Conservation (phyloP, 2,797 vertebrate species). For the Capromys pilorides region DNA sequence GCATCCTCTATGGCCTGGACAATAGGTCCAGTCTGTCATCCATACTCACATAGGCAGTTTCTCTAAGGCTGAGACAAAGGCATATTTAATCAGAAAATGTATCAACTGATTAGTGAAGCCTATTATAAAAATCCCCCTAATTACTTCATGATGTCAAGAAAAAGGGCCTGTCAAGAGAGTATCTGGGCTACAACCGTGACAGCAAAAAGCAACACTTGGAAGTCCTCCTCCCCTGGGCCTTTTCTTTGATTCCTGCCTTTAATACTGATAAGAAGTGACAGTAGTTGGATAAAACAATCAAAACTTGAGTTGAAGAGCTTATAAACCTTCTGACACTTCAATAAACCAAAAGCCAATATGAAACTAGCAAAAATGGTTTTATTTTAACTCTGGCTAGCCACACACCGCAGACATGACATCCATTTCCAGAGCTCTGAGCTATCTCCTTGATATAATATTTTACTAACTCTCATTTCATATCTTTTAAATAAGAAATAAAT, state of each 20-base stretch:
- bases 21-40: background rate
- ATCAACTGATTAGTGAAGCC: conserved; percentile 79
- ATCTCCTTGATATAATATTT: conserved; percentile 79
- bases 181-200: conserved; percentile 71
- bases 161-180: conserved; percentile 74
- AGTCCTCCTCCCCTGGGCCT: conserved; percentile 78
- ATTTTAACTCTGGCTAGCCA: conserved; percentile 76
- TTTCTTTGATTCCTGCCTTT: conserved; percentile 85
- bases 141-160: conserved; percentile 69
- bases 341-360: conserved; percentile 86
- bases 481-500: conserved; percentile 84
- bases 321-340: conserved; percentile 89
- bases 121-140: conserved; percentile 73
- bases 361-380: conserved; percentile 77
- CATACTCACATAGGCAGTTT: conserved; percentile 26
- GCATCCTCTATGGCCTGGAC: rapidly evolving
- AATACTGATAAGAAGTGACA: conserved; percentile 88
- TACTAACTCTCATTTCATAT: conserved; percentile 80
- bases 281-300: conserved; percentile 89
- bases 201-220: conserved; percentile 75
- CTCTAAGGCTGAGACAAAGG: conserved; percentile 60
- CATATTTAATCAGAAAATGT: conserved; percentile 67
- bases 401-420: conserved; percentile 60
- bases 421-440: conserved; percentile 70
- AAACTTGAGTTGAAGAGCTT: conserved; percentile 87